Evolutionary conservation across 2,888 invertebrate species (phyloP).

Genomic region (Galerucella calmariensis): DNA sequence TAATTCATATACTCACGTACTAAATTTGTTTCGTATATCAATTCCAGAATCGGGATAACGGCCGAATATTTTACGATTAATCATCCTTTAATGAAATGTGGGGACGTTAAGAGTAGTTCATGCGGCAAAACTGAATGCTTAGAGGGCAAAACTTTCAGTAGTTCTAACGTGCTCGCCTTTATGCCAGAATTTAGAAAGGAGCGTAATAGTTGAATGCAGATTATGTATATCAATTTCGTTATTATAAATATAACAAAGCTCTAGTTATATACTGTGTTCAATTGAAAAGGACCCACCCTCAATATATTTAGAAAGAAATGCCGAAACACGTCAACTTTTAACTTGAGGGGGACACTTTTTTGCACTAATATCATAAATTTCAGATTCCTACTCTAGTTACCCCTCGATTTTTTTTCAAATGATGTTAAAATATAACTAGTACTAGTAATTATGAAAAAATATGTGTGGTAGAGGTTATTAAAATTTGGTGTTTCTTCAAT

Average conservation of each 20-base stretch:
- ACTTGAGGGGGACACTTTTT: no score
- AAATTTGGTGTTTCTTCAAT: no score
- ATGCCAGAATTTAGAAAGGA: slow-evolving; percentile 13
- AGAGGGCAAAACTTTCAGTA: slow-evolving; percentile 30
- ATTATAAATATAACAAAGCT: not conserved
- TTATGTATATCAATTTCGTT: not conserved
- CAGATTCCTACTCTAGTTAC: no score
- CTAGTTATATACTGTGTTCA: not conserved
- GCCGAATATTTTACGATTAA: slow-evolving; percentile 32
- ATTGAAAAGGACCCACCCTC: no score
- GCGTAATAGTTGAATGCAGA: slow-evolving; percentile 6
- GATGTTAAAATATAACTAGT: no score
- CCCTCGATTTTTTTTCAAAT: no score
- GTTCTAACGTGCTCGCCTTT: slow-evolving; percentile 1
- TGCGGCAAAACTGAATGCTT: slow-evolving; percentile 34
- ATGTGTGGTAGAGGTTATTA: no score
- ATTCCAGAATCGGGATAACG: slow-evolving; percentile 29
- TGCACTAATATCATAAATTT: no score
- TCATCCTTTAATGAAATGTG: slow-evolving; percentile 24
- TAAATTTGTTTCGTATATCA: slow-evolving; percentile 25
- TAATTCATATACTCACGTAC: slow-evolving; percentile 10
- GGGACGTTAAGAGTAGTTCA: slow-evolving; percentile 29
- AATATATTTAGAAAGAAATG: no score
- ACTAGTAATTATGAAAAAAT: no score
- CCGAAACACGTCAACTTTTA: no score